Percentiles rank a stretch among this genome's conserved stretches.
Evolutionary conservation across 2,888 invertebrate species (phyloP).

Genomic region (Ethmia dodecea): DNA sequence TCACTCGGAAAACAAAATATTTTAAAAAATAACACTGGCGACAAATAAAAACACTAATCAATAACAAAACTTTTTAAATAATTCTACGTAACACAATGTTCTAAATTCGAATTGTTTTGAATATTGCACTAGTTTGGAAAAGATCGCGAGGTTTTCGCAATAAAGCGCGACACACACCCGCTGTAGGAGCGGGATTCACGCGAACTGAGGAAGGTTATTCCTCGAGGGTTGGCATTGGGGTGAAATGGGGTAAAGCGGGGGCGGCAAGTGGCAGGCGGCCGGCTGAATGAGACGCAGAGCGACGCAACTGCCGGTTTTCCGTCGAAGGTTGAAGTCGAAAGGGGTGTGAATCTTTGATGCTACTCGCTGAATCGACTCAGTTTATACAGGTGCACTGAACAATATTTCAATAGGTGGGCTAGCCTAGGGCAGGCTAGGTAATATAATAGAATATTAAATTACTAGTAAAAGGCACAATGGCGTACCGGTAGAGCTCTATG

Average conservation of each 20-base stretch:
- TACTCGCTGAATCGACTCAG: no score
- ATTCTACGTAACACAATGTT: constrained; percentile 31
- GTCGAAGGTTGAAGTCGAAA: no score
- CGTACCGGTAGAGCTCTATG: no score
- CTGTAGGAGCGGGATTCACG: constrained; percentile 31
- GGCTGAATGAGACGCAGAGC: constrained; percentile 16
- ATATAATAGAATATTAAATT: no score
- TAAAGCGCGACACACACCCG: constrained; percentile 27
- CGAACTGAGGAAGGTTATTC: constrained; percentile 44
- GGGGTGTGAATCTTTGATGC: no score
- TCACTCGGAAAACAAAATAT: constrained; percentile 28
- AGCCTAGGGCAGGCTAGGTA: no score
- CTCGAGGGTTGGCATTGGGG: constrained; percentile 38
- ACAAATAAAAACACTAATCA: constrained; percentile 30
- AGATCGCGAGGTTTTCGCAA: constrained; percentile 47
- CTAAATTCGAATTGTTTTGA: constrained; percentile 35
- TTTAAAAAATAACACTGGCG: constrained; percentile 33
- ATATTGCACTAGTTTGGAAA: constrained; percentile 52
- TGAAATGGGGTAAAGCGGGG: constrained; percentile 45
- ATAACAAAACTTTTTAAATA: constrained; percentile 21
- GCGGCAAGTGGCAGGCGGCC: constrained; percentile 17
- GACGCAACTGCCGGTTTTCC: not conserved
- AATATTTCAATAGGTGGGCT: no score
- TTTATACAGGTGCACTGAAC: no score
- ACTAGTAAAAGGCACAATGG: no score